Conservation (phyloP, 1,140 invertebrate genomes). For the Chymomyza costata region DNA sequence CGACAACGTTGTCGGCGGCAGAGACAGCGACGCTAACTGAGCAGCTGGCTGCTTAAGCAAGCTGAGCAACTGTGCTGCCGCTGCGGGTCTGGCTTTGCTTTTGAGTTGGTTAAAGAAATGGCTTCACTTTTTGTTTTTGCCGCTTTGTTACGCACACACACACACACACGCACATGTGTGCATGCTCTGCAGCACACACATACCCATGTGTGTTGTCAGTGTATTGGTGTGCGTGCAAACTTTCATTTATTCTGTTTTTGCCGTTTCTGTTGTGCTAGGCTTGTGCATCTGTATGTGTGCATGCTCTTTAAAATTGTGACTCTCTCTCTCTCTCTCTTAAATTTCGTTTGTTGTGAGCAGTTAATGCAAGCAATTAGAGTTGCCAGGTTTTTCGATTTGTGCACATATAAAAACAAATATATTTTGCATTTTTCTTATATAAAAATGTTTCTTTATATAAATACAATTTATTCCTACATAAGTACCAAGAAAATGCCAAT, state of each 20-base stretch:
- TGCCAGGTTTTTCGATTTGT: conserved; percentile 18
- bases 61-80: conserved; percentile 9
- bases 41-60: conserved; percentile 2
- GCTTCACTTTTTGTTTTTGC: conserved; percentile 17
- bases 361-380: conserved; percentile 7
- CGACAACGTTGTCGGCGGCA: conserved; percentile 19
- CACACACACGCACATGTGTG: too few species aligned
- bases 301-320: conserved; percentile 5
- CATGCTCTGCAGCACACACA: too few species aligned
- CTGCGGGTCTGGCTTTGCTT: background rate
- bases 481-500: too few species aligned
- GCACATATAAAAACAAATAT: too few species aligned
- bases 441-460: too few species aligned
- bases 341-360: background rate
- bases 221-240: conserved; percentile 4
- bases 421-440: too few species aligned
- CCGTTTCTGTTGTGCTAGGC: conserved; percentile 14
- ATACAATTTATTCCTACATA: too few species aligned
- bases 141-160: background rate
- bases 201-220: conserved; percentile 1
- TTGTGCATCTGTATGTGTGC: background rate
- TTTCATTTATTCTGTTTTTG: conserved; percentile 3
- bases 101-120: too few species aligned
- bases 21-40: conserved; percentile 9
- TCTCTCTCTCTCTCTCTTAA: conserved; percentile 22